Evolutionary conservation across 2,113 vertebrate species (phyloP).

Genomic region (Upupa epops): DNA sequence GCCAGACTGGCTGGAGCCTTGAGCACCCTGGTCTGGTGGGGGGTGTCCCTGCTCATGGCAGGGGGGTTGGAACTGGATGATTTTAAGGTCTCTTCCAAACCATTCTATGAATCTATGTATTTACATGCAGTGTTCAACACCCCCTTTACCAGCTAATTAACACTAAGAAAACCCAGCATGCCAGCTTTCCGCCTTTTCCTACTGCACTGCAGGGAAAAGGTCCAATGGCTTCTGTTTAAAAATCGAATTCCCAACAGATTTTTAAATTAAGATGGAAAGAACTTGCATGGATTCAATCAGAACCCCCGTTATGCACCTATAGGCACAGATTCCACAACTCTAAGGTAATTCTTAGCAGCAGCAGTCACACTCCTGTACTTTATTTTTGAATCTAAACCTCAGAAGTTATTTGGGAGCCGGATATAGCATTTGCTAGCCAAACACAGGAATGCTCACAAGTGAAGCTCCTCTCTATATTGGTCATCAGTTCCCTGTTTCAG

Average conservation of each 20-base stretch:
- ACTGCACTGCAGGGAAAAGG: neutral
- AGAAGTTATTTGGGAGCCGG: neutral
- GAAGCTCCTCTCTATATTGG: neutral
- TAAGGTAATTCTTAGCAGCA: neutral
- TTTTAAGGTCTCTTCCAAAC: no score
- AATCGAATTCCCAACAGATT: neutral
- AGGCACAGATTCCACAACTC: no score
- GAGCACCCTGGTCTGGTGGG: no score
- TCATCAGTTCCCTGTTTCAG: neutral
- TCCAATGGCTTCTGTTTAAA: neutral
- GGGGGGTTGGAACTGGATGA: no score
- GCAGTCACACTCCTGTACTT: neutral
- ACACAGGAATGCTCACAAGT: neutral
- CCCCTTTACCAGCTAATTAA: neutral
- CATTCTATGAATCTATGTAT: no score
- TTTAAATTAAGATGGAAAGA: neutral
- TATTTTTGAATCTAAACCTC: neutral
- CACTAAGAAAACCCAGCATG: neutral
- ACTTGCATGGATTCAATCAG: neutral
- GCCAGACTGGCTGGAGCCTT: no score
- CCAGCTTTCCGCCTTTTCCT: neutral
- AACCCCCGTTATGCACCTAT: no score
- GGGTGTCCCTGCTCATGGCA: no score
- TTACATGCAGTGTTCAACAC: neutral
- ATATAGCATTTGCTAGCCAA: neutral